Percentiles rank a stretch among this genome's conserved stretches.
phyloP scores from a whole-genome alignment of 2,888 invertebrate genomes.

The Chalcosyrphus nemorum region DNA sequence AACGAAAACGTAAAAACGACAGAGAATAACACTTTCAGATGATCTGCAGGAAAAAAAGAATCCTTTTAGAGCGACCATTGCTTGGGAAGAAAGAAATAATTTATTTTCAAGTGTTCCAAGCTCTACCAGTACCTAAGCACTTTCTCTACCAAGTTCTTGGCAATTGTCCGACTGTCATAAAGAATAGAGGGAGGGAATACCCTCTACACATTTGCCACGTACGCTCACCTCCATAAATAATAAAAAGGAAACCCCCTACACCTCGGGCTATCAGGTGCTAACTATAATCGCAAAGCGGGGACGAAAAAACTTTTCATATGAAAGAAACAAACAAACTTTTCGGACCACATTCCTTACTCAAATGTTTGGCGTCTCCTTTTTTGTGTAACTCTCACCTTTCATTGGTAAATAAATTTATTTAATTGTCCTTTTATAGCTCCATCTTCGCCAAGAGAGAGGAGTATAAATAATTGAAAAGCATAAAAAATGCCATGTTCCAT shows the following conservation, averaged over 20 bases:
- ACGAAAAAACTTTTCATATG: conserved; percentile 1
- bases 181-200: background rate
- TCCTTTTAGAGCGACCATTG: too few species aligned
- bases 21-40: too few species aligned
- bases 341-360: background rate
- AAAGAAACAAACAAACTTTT: conserved; percentile 21
- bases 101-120: background rate
- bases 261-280: conserved; percentile 23
- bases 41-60: too few species aligned
- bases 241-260: background rate
- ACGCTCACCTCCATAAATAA: conserved; percentile 9
- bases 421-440: conserved; percentile 38
- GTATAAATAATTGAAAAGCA: conserved; percentile 39
- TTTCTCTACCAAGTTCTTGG: background rate
- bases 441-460: background rate
- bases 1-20: too few species aligned
- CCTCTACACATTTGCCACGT: background rate
- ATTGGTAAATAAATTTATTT: conserved; percentile 44
- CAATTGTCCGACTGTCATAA: background rate
- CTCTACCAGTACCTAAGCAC: background rate
- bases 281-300: conserved; percentile 27
- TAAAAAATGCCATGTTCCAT: conserved; percentile 42
- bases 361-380: background rate
- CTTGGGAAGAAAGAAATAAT: too few species aligned
- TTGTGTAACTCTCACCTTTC: conserved; percentile 3